phyloP scores from a whole-genome alignment of 2,797 vertebrate species.

The Sebastes matsubarae region DNA sequence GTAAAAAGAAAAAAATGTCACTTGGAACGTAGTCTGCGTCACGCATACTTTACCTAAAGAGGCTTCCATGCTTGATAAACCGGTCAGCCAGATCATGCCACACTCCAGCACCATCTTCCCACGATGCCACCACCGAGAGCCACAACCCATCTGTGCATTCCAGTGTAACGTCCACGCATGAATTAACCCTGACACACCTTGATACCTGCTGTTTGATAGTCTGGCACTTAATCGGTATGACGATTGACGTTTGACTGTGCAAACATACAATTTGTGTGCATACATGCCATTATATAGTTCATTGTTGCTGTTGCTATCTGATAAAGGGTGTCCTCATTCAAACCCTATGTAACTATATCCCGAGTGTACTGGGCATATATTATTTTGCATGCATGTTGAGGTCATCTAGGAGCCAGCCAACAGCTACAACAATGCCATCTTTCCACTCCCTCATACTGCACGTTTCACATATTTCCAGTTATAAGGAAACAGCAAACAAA shows the following conservation, averaged over 20 bases:
- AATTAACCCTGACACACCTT: slow-evolving; percentile 35
- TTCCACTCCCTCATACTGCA: slow-evolving; percentile 22
- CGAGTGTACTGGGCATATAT: neutral
- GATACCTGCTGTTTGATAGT: neutral
- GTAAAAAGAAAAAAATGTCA: no score
- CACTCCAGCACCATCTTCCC: neutral
- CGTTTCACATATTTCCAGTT: slow-evolving; percentile 9
- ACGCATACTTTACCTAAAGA: neutral
- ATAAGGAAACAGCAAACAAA: slow-evolving; percentile 13
- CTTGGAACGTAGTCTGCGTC: neutral
- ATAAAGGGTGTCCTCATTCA: neutral
- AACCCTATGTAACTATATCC: neutral
- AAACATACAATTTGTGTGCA: neutral
- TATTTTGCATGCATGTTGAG: neutral
- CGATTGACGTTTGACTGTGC: neutral
- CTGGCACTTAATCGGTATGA: slow-evolving; percentile 3
- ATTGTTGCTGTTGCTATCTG: neutral
- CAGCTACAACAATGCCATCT: neutral
- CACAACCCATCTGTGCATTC: slow-evolving; percentile 12
- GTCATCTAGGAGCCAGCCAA: neutral
- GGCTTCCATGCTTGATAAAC: neutral
- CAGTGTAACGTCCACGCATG: neutral
- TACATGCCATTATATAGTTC: neutral
- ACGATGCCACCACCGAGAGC: neutral
- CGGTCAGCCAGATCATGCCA: neutral